These are phyloP conservation scores for Phthorimaea operculella DNA, from an alignment of 1,140 invertebrate species.

Conservation along the genomic window DNA sequence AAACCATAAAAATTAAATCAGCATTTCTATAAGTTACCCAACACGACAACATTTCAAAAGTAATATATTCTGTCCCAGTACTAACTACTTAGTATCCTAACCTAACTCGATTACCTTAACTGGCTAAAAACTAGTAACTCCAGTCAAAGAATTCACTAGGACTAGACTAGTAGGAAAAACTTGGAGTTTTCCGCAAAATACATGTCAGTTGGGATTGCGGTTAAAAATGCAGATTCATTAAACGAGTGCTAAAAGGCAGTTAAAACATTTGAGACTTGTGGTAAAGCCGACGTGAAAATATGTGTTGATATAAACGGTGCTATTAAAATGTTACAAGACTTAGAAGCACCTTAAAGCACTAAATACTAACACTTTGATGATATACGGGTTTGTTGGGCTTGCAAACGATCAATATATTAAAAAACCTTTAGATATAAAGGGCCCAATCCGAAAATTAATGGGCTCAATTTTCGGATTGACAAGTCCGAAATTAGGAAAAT, in stretches of 20 bases:
- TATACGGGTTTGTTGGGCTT: too few relatives aligned
- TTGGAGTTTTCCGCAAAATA: background rate
- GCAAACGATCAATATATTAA: too few relatives aligned
- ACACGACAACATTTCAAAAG: slow-evolving; percentile 2
- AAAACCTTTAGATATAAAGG: too few relatives aligned
- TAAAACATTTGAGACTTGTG: background rate
- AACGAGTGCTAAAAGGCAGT: background rate
- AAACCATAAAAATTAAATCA: background rate
- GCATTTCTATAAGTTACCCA: background rate
- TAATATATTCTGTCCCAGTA: slow-evolving; percentile 15
- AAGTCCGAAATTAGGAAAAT: too few relatives aligned
- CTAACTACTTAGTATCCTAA: too few relatives aligned
- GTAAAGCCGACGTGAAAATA: background rate
- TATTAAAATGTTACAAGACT: too few relatives aligned
- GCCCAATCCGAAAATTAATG: too few relatives aligned
- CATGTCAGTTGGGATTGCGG: background rate
- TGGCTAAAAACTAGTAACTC: slow-evolving; percentile 9
- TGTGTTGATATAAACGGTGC: too few relatives aligned
- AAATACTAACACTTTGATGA: background rate
- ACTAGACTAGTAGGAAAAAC: background rate
- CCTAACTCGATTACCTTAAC: slow-evolving; percentile 18
- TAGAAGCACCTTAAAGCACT: background rate
- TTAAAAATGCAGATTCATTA: background rate
- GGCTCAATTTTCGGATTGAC: too few relatives aligned
- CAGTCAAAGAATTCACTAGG: background rate